A percentile compares a stretch with the other conserved stretches of the same genome.
phyloP scores from a whole-genome alignment of 2,888 invertebrate genomes.

The Limnephilus rhombicus region DNA sequence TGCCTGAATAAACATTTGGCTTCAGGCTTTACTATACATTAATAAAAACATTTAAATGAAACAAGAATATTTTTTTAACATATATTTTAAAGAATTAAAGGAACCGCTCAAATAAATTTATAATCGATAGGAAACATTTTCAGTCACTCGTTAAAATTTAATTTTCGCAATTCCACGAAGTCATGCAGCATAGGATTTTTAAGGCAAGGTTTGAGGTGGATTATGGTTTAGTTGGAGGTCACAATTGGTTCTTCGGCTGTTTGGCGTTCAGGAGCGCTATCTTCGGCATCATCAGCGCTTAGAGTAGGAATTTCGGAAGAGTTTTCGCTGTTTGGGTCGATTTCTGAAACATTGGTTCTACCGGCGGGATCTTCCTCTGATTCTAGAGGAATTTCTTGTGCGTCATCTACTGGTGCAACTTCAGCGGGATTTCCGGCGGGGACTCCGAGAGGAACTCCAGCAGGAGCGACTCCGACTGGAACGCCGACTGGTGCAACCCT shows the following conservation, averaged over 20 bases:
- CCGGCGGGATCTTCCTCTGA: conserved; percentile 47
- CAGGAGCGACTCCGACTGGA: not conserved
- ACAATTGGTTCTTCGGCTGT: conserved; percentile 37
- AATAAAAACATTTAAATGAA: not conserved
- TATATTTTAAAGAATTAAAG: conserved; percentile 26
- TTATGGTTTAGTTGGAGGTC: conserved; percentile 42
- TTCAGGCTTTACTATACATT: not conserved
- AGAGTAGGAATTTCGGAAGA: not conserved
- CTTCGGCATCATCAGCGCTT: conserved; percentile 26
- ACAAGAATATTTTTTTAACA: not conserved
- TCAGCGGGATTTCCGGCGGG: not conserved
- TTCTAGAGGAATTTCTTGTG: conserved; percentile 43
- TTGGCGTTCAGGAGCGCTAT: conserved; percentile 25
- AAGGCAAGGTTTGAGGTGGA: not conserved
- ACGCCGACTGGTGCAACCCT: conserved; percentile 37
- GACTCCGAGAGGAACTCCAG: not conserved
- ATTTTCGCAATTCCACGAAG: not conserved
- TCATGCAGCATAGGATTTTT: not conserved
- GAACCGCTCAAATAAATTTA: conserved; percentile 5
- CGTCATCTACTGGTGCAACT: not conserved
- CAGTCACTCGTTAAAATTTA: not conserved
- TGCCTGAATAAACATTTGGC: not conserved
- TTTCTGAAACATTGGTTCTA: conserved; percentile 20
- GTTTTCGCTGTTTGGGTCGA: conserved; percentile 39
- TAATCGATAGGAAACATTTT: conserved; percentile 37